phyloP scores from a whole-genome alignment of 2,113 vertebrate species.

The Caloenas nicobarica region DNA sequence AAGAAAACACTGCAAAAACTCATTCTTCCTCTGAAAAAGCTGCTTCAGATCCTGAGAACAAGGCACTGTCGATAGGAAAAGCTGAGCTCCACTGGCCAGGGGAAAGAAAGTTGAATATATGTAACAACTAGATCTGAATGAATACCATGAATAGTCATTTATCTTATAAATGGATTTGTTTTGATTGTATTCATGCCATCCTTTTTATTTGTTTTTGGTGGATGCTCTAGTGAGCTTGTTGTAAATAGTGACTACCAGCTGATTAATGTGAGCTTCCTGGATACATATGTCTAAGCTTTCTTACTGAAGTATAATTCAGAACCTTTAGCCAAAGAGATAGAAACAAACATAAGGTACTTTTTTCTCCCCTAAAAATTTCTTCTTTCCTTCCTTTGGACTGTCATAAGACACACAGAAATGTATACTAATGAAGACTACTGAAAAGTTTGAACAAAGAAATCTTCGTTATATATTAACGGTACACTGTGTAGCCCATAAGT shows the following conservation, averaged over 20 bases:
- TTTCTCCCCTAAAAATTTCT: fast-evolving
- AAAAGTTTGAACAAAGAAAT: background rate
- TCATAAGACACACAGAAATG: background rate
- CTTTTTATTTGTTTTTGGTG: background rate
- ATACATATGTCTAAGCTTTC: background rate
- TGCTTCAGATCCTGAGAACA: background rate
- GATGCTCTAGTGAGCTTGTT: background rate
- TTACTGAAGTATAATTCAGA: background rate
- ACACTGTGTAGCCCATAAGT: background rate
- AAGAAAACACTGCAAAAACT: background rate
- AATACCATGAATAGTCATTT: background rate
- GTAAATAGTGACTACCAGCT: background rate
- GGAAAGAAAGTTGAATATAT: background rate
- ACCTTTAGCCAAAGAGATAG: background rate
- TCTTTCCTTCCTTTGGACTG: background rate
- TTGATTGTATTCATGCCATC: background rate
- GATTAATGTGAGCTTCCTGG: background rate
- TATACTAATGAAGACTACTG: background rate
- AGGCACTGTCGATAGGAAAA: background rate
- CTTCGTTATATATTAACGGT: background rate
- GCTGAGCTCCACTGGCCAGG: background rate
- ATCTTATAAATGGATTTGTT: background rate
- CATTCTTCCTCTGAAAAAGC: background rate
- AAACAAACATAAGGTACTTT: background rate
- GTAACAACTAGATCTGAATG: background rate